A percentile compares a stretch with the other conserved stretches of the same genome.
These are phyloP conservation scores for Pithys albifrons DNA, from an alignment of 2,113 vertebrate species.

Conservation along the genomic window DNA sequence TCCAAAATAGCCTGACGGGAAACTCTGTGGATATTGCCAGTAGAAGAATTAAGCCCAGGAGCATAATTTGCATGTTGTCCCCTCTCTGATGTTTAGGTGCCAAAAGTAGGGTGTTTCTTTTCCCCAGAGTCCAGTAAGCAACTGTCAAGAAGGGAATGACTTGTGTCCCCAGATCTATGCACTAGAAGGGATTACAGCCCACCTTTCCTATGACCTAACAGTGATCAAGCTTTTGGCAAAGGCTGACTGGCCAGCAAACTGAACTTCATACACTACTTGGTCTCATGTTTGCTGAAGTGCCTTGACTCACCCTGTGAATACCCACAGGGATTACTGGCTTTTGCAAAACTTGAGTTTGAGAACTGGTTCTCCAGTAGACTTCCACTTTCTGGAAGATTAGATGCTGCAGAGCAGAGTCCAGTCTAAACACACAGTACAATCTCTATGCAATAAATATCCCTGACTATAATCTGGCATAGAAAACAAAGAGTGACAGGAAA, in stretches of 20 bases:
- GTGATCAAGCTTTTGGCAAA: not conserved
- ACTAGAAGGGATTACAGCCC: not conserved
- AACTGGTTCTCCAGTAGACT: not conserved
- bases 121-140: not conserved
- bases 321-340: not conserved
- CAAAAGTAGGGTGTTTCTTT: not conserved
- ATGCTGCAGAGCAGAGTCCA: not conserved
- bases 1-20: not conserved
- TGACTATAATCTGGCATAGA: not conserved
- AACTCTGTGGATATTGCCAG: not conserved
- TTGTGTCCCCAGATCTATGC: not conserved
- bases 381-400: not conserved
- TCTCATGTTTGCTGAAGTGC: not conserved
- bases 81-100: not conserved
- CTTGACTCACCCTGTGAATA: not conserved
- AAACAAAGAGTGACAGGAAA: not conserved
- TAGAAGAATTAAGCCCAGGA: not conserved
- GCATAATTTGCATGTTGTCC: not conserved
- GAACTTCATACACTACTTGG: not conserved
- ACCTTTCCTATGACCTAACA: not conserved
- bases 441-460: not conserved
- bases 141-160: not conserved
- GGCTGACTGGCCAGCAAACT: not conserved
- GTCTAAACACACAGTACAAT: not conserved
- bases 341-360: not conserved